Evolutionary conservation across 2,797 vertebrate species (phyloP).

Genomic region (Ctenopoma multispine): DNA sequence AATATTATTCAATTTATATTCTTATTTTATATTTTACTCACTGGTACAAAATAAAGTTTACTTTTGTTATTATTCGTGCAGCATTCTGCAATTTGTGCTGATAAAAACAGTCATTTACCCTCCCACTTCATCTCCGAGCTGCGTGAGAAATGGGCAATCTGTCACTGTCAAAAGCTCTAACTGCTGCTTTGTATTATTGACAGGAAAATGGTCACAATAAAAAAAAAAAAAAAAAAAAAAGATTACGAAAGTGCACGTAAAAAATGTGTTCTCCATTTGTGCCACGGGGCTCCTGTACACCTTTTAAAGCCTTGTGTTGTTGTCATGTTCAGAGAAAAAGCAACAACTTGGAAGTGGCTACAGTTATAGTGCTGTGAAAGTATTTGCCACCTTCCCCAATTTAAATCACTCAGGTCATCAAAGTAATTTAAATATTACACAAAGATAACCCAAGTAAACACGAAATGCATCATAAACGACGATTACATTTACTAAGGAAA

Average conservation of each 20-base stretch:
- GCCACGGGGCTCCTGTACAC: background rate
- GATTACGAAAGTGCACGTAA: slow-evolving; percentile 34
- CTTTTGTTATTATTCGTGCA: slow-evolving; percentile 2
- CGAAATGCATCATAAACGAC: too few species aligned
- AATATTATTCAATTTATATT: slow-evolving; percentile 17
- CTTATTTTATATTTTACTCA: slow-evolving; percentile 3
- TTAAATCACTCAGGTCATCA: too few species aligned
- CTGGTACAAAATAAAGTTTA: slow-evolving; percentile 12
- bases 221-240: slow-evolving; percentile 1
- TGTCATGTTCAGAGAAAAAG: slow-evolving; percentile 8
- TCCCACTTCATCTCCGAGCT: background rate
- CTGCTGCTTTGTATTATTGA: slow-evolving; percentile 26
- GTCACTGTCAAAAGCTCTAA: slow-evolving; percentile 34
- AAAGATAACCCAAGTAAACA: too few species aligned
- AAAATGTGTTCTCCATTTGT: slow-evolving; percentile 18
- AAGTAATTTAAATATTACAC: too few species aligned
- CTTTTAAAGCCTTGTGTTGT: slow-evolving; percentile 7
- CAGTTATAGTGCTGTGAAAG: background rate
- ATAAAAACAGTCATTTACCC: slow-evolving; percentile 27
- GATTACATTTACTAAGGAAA: too few species aligned
- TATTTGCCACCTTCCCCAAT: too few species aligned
- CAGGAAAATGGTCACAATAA: slow-evolving; percentile 39
- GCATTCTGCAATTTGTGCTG: slow-evolving; percentile 14
- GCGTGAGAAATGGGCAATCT: slow-evolving; percentile 13
- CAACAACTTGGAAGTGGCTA: background rate